Evolutionary conservation across 2,888 invertebrate species (phyloP).

Genomic region (Diarsia dahlii): DNA sequence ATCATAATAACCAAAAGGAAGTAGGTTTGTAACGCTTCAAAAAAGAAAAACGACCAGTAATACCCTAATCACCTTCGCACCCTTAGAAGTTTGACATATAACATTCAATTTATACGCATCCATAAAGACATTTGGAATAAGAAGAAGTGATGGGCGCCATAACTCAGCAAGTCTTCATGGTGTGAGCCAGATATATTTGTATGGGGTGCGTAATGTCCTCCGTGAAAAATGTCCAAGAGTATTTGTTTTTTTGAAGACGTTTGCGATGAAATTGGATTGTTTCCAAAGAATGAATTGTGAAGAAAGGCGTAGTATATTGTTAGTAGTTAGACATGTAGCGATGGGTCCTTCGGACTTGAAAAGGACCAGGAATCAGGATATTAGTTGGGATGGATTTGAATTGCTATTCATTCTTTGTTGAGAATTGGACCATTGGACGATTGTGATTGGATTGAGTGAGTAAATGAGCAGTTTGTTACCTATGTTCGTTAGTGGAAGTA

Average conservation of each 20-base stretch:
- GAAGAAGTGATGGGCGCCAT: conserved; percentile 73
- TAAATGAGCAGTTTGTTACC: not conserved
- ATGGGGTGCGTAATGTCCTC: conserved; percentile 61
- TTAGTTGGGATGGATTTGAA: conserved; percentile 15
- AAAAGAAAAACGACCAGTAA: not conserved
- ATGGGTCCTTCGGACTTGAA: conserved; percentile 21
- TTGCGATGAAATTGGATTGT: conserved; percentile 56
- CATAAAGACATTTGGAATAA: conserved; percentile 77
- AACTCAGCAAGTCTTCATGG: conserved; percentile 72
- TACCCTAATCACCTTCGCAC: not conserved
- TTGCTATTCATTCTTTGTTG: not conserved
- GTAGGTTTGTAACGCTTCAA: not conserved
- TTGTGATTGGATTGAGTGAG: too few relatives aligned
- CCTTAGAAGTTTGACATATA: conserved; percentile 55
- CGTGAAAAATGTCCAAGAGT: conserved; percentile 58
- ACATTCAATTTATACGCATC: conserved; percentile 70
- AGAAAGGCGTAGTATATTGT: conserved; percentile 17
- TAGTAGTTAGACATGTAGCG: not conserved
- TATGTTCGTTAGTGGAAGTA: not conserved
- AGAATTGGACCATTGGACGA: not conserved
- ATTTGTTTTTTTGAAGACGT: conserved; percentile 60
- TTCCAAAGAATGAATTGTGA: conserved; percentile 50
- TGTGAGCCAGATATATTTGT: conserved; percentile 69
- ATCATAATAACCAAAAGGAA: not conserved
- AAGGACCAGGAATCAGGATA: not conserved